These are phyloP conservation scores for Daboia siamensis DNA, from an alignment of 2,113 vertebrate species.

Conservation along the genomic window DNA sequence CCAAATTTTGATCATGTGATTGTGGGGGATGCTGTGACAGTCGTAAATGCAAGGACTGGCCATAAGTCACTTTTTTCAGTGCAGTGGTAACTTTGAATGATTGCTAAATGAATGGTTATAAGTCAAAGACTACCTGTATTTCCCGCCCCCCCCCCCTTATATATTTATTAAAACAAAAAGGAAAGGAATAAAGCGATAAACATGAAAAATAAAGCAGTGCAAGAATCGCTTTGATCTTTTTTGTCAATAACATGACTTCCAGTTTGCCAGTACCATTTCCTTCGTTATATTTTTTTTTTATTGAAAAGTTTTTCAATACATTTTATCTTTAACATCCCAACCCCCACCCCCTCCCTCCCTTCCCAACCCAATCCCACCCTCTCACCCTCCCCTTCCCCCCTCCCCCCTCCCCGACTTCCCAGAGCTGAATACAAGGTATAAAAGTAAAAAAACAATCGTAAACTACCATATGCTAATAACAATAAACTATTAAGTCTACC, in stretches of 20 bases:
- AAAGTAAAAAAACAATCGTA: too few species aligned
- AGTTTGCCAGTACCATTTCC: not conserved
- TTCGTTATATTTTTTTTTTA: not conserved
- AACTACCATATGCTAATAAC: too few species aligned
- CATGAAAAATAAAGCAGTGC: not conserved
- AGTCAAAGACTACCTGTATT: not conserved
- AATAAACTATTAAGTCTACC: too few species aligned
- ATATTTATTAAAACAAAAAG: not conserved
- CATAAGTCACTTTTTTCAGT: not conserved
- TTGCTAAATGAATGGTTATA: not conserved
- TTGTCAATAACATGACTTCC: not conserved
- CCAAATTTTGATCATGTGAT: not conserved
- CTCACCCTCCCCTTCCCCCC: too few species aligned
- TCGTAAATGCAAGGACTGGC: not conserved
- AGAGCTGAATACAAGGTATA: too few species aligned
- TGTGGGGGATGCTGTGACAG: not conserved
- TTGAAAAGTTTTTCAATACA: too few species aligned
- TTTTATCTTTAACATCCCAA: too few species aligned
- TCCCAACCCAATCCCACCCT: too few species aligned
- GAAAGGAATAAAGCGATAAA: not conserved
- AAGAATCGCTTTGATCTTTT: not conserved
- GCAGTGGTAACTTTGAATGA: not conserved
- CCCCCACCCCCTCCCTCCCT: too few species aligned
- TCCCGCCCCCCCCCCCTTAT: not conserved
- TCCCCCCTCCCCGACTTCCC: too few species aligned